These are phyloP conservation scores for Platynereis dumerilii DNA, from an alignment of 2,888 invertebrate species.

Conservation along the genomic window DNA sequence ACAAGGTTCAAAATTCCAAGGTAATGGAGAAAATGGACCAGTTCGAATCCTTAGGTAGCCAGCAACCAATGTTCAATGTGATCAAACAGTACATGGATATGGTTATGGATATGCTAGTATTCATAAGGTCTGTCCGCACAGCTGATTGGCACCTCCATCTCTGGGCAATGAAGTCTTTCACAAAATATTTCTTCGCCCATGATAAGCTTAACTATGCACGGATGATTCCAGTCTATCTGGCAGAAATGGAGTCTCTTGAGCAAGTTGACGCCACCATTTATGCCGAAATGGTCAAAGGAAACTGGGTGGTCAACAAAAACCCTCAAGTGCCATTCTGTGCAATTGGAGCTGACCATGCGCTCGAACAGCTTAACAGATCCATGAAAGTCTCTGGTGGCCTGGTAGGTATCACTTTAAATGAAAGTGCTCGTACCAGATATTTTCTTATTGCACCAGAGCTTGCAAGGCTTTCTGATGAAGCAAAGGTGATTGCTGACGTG, in stretches of 20 bases:
- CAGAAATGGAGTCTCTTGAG: not conserved
- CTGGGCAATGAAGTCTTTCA: not conserved
- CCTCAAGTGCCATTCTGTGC: not conserved
- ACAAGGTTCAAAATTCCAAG: no score
- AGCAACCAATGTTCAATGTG: no score
- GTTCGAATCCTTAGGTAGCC: no score
- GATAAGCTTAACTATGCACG: not conserved
- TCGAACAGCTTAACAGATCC: not conserved
- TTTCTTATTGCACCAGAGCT: not conserved
- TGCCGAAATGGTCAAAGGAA: not conserved
- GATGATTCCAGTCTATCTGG: slow-evolving; percentile 1
- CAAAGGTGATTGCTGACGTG: no score
- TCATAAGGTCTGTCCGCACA: no score
- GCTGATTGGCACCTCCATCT: no score
- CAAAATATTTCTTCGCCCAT: not conserved
- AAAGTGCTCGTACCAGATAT: not conserved
- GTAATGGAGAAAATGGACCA: no score
- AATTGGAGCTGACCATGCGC: not conserved
- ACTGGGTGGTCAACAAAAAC: not conserved
- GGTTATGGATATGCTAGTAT: no score
- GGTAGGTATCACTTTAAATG: not conserved
- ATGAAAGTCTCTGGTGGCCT: slow-evolving; percentile 1
- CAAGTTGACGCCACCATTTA: not conserved
- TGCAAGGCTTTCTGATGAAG: no score
- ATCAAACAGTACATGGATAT: no score